Evolutionary conservation across 30 jellyfish, hydroid and myxozoan species (phyloP).

Genomic region (Phacellophora camtschatica): DNA sequence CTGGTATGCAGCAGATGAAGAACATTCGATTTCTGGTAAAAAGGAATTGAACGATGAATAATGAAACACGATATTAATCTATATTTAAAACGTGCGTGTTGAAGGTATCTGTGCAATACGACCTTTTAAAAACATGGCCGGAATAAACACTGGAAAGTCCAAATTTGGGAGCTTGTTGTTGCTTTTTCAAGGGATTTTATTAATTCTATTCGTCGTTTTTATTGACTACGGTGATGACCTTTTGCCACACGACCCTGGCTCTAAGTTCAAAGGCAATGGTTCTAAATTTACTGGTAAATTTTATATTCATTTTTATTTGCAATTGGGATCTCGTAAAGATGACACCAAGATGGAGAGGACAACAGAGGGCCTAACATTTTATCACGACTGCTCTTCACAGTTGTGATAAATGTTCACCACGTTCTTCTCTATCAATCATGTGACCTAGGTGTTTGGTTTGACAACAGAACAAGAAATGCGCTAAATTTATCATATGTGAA

Average conservation of each 20-base stretch:
- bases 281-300: no score
- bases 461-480: no score
- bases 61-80: background rate
- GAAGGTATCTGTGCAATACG: background rate
- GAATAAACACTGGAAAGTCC: constrained; percentile 58
- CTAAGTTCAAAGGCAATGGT: background rate
- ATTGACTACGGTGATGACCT: constrained; percentile 82
- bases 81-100: background rate
- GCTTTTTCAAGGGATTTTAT: constrained; percentile 78
- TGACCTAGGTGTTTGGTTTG: no score
- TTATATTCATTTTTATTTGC: no score
- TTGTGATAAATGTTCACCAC: no score
- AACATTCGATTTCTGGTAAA: background rate
- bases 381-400: no score
- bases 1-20: no score
- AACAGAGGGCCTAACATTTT: no score
- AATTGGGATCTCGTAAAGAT: no score
- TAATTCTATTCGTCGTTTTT: constrained; percentile 83
- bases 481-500: no score
- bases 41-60: background rate
- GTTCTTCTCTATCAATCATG: no score
- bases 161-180: constrained; percentile 83
- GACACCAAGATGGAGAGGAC: no score
- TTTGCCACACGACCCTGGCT: constrained; percentile 50
- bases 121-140: constrained; percentile 18